Base-by-base conservation (phyloP, 2,888 invertebrate genomes). In the Oxytorus armatus region DNA sequence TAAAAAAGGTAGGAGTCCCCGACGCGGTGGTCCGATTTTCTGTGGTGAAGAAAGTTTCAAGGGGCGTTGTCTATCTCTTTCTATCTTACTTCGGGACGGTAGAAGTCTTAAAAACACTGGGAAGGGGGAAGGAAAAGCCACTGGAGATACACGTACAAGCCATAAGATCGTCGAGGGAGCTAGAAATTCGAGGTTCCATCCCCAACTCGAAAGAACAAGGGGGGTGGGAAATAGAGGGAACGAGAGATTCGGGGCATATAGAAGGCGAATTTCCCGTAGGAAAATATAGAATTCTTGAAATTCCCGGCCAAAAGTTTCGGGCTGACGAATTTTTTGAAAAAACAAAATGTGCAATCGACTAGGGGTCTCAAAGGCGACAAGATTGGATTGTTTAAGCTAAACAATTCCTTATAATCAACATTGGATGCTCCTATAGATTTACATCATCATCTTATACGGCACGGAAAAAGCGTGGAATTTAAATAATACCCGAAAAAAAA, bases 261-360 rank as follows among this genome's bases (percentile, higher is more conserved):
- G 4, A 55, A 51, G 42, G 66, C 70, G 83, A 84, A 87, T 88
- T 87, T 87, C 88, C 87, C 86, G 81, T 23, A 83, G 85, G 87
- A 85, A 84, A 85, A 83, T 82, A 72, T 77, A 72, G 82, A 81
- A 85, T 86, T 77, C 83, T 82, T 63, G 55, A 44, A 47, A 73
- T 76, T 78, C 63, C 82, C 5, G 51, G n/a, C 57, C 57, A 53
- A n/a, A 39, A 39, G 49, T 49, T 21, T 57, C 42, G 49, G 65
- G 21, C 44, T 63, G 42, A 14, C 39, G 36, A 61, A 66, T 75
- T 78, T 49, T 11, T 14, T 16, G 55, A 44, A 33, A 29, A 25
- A 49, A 66, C 70, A 72, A 47, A 23, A 39, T 33, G 10, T 51
- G 42, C 49, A 55, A 33, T 53, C 57, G 29, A 49, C 16, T 70